phyloP scores from a whole-genome alignment of 2,888 invertebrate species.

The Coecobrya sp. region DNA sequence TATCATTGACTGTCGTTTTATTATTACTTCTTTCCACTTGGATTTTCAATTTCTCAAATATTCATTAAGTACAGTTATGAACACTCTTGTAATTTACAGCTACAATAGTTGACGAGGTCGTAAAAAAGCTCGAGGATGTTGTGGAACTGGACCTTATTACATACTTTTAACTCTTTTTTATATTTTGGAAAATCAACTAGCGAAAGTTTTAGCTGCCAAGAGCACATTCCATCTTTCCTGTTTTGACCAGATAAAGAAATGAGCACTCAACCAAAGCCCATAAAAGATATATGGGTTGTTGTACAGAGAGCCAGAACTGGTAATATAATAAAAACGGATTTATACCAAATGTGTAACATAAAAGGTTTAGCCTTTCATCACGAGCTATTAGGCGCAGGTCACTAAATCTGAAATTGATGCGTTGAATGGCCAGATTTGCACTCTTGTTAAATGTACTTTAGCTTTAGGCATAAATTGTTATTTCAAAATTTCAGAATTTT shows the following conservation, averaged over 20 bases:
- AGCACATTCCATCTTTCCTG: not conserved
- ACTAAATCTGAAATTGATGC: not conserved
- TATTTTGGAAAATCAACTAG: not conserved
- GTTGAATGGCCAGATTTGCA: not conserved
- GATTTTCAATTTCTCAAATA: constrained; percentile 35
- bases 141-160: not conserved
- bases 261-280: not conserved
- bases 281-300: too few relatives aligned
- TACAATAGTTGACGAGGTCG: not conserved
- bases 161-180: too few relatives aligned
- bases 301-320: too few relatives aligned
- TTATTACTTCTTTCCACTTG: constrained; percentile 33
- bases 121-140: not conserved
- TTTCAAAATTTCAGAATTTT: too few relatives aligned
- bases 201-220: not conserved
- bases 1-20: not conserved
- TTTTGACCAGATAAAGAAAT: not conserved
- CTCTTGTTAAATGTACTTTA: not conserved
- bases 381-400: too few relatives aligned
- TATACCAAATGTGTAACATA: not conserved
- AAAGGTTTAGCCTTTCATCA: too few relatives aligned
- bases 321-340: too few relatives aligned
- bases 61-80: not conserved
- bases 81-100: too few relatives aligned
- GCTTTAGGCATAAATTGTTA: not conserved